Evolutionary conservation across 2,888 invertebrate species (phyloP).

Genomic region (Calameuta filiformis): DNA sequence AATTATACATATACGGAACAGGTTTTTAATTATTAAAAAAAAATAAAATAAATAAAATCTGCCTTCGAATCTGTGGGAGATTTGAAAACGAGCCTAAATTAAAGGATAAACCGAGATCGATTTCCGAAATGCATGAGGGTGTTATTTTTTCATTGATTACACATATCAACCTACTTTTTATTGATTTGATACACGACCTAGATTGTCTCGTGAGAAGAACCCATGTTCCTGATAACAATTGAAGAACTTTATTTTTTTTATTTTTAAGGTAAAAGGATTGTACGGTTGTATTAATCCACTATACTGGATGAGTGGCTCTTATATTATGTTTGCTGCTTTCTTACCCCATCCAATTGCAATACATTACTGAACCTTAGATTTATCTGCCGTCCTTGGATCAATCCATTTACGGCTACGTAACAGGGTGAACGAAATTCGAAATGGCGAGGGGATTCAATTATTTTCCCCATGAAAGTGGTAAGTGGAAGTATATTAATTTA

Average conservation of each 20-base stretch:
- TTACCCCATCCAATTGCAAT: background rate
- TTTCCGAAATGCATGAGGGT: background rate
- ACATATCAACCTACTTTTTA: background rate
- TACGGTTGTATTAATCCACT: background rate
- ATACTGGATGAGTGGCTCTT: background rate
- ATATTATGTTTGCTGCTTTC: background rate
- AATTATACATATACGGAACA: background rate
- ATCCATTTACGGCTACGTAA: background rate
- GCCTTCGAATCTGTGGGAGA: too few species aligned
- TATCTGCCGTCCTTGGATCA: background rate
- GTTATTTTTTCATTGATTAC: background rate
- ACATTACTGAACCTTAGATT: background rate
- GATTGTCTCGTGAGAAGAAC: background rate
- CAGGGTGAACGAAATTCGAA: background rate
- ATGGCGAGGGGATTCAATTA: background rate
- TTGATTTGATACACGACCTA: background rate
- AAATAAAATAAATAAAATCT: background rate
- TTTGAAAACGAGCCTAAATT: too few species aligned
- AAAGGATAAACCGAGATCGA: background rate
- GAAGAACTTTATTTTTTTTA: background rate
- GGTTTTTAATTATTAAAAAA: background rate
- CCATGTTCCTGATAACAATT: background rate
- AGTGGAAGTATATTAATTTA: background rate
- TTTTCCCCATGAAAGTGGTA: background rate
- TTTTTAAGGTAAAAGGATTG: background rate